Evolutionary conservation across 2,888 invertebrate genomes (phyloP).

Genomic region (Apamea monoglypha): DNA sequence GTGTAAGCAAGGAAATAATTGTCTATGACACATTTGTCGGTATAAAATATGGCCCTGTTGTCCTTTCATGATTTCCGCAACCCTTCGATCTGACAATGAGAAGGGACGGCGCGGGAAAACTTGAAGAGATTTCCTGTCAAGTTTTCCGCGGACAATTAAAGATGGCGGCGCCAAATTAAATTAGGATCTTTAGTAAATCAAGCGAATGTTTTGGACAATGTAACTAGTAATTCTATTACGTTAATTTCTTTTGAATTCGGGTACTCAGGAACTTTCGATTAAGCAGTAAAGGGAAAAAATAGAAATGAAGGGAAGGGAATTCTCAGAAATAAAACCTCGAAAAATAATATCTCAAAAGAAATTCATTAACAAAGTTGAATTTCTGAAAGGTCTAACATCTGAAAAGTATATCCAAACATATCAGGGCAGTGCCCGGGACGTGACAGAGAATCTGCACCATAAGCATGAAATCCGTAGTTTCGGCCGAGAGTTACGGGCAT

Average conservation of each 20-base stretch:
- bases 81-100: constrained; percentile 10
- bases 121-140: no score
- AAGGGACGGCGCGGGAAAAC: constrained; percentile 20
- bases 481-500: neutral
- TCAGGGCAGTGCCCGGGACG: neutral
- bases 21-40: constrained; percentile 40
- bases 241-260: neutral
- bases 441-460: neutral
- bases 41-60: constrained; percentile 18
- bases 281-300: neutral
- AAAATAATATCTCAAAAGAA: neutral
- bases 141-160: no score
- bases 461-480: neutral
- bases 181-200: neutral
- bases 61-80: constrained; percentile 38
- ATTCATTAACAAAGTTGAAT: neutral
- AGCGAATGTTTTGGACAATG: neutral
- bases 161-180: neutral
- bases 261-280: neutral
- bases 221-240: neutral
- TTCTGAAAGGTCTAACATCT: neutral
- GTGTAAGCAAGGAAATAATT: constrained; percentile 42
- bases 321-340: neutral
- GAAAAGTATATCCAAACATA: neutral
- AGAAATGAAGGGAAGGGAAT: no score